These are phyloP conservation scores for Psittacara wagleri DNA, from an alignment of 2,113 vertebrate genomes.

Conservation along the genomic window DNA sequence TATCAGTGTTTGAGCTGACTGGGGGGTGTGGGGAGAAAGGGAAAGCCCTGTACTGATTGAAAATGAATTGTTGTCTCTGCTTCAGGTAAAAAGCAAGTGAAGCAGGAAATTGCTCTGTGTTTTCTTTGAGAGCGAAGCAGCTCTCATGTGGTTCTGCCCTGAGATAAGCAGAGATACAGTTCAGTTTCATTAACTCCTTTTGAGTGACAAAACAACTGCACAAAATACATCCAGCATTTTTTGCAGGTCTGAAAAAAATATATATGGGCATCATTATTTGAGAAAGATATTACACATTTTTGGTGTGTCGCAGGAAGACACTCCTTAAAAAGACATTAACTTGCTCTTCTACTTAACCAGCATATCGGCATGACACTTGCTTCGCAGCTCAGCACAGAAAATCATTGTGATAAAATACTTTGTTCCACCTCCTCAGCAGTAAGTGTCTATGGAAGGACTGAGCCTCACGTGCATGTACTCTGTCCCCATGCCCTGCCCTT, in stretches of 20 bases:
- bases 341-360: background rate
- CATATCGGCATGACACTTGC: background rate
- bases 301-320: background rate
- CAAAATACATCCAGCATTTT: background rate
- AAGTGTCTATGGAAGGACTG: background rate
- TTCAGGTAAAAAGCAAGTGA: conserved; percentile 47
- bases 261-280: background rate
- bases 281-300: background rate
- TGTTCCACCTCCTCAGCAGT: background rate
- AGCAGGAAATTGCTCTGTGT: conserved; percentile 62
- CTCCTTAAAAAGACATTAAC: background rate
- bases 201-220: conserved; percentile 47
- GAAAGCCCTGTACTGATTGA: conserved; percentile 28
- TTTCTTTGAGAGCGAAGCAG: conserved; percentile 36
- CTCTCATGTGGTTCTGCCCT: conserved; percentile 18
- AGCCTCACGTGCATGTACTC: background rate
- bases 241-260: background rate
- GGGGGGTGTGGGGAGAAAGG: background rate
- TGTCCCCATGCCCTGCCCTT: background rate
- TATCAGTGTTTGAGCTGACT: background rate
- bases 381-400: background rate
- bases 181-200: background rate
- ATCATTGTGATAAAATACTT: background rate
- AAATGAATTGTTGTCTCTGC: conserved; percentile 27
- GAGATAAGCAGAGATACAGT: background rate